Evolutionary conservation across 2,113 vertebrate species (phyloP), one percentile per base, ranked within the genome.

Genomic region (Myxocyprinus asiaticus): DNA sequence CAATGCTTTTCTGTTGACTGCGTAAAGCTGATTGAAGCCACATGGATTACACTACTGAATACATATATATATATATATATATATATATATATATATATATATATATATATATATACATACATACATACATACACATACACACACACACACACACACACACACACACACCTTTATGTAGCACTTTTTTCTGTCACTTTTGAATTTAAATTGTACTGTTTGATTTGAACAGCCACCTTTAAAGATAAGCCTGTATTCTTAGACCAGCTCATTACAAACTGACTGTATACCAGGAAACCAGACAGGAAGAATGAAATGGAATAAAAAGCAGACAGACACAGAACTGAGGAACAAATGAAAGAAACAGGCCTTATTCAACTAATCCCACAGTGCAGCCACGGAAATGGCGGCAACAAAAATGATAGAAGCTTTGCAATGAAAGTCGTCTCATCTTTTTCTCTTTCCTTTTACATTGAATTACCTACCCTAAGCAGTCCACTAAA

Each of bases 401-500:
- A 71, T 33, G 22, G 11, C 42, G 61, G 51, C 72, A 33, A 65
- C 42, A 53, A 33, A 53, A 73, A 77, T 62, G 77, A 72, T 55
- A 80, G 76, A 68, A 33, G 59, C 9, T 7, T 61, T 78, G 78
- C 68, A 84, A 88, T 82, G 62, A 83, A 82, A 33, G 22, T 33
- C 22, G 3, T 33, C 22, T 33, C 22, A 33, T 33, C 22, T 33
- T 3, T 33, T 33, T 33, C 22, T 3, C 50, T 45, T n/a, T 33
- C 22, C 22, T n/a, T n/a, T n/a, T n/a, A n/a, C n/a, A 33, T 33
- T 33, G 22, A 33, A 33, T 33, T 33, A 33, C 22, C 10, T 5
- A 51, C 50, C 8, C 8, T 51, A 10, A 61, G 59, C 22, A 48
- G 58, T 15, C 22, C 6, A 47, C 6, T 9, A 63, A 56, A 22